These are phyloP conservation scores for Eremophila alpestris DNA, from an alignment of 2,797 vertebrate species.

Conservation along the genomic window DNA sequence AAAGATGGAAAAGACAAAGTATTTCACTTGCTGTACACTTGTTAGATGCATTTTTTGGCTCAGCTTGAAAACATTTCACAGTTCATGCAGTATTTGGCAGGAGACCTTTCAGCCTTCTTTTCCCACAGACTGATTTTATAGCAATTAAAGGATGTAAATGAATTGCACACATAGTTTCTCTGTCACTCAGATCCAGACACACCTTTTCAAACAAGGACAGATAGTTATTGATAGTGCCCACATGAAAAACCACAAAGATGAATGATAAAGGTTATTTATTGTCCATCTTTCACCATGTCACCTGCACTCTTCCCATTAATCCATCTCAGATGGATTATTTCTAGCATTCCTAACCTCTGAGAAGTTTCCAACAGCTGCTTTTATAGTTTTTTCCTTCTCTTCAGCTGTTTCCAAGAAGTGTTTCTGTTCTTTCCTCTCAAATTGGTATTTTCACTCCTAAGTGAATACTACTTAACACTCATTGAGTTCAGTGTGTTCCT, in stretches of 20 bases:
- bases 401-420: background rate
- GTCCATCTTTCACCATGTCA: conserved; percentile 32
- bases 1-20: conserved; percentile 64
- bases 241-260: background rate
- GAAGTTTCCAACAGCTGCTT: conserved; percentile 59
- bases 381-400: background rate
- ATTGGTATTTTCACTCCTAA: background rate
- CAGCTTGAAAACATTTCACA: conserved; percentile 65
- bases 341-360: conserved; percentile 66
- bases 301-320: conserved; percentile 19
- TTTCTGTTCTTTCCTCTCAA: background rate
- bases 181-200: background rate
- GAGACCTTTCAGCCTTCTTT: conserved; percentile 28
- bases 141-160: background rate
- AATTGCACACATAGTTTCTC: background rate
- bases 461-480: background rate
- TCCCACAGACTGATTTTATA: background rate
- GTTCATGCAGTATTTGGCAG: conserved; percentile 45
- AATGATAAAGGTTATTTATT: background rate
- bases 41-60: conserved; percentile 68
- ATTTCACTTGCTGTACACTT: conserved; percentile 59
- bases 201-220: background rate
- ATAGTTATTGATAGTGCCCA: background rate
- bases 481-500: background rate
- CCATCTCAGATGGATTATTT: conserved; percentile 45